Base-by-base conservation (phyloP, 1,140 invertebrate genomes). In the Mizuhopecten yessoensis region DNA sequence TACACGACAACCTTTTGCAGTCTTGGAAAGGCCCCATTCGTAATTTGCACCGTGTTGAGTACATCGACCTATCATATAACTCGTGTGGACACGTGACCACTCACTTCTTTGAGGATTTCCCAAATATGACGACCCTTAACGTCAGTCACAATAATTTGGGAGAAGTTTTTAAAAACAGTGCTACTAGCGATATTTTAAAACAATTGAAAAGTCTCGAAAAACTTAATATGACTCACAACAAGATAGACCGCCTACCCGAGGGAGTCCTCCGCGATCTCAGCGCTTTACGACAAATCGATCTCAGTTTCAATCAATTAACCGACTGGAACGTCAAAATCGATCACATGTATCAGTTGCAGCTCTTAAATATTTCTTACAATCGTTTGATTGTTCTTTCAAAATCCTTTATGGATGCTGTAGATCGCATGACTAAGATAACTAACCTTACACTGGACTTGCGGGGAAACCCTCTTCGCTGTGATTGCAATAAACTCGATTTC, bases 401-500 rank as follows among this genome's bases (percentile, higher is more conserved):
- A 29, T 29, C n/a, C 1, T 75, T 75, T 75, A 75, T 34, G 86
- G 49, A 89, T n/a, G 29, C 45, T 13, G 42, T 33, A 89, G 90
- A 17, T 39, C 39, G 7, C 90, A 90, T 87, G 20, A n/a, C 39
- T 15, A 75, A 42, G 13, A 57, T 34, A 10, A 89, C 36, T 13
- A n/a, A n/a, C 0, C 39, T 91, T 88, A 20, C 87, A 15, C 39
- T 90, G 13, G 89, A 93, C 36, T 33, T 93, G 9, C 29, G 45
- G 36, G 42, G 57, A 33, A 93, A 93, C 34, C 36, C 45, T 15
- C 45, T 93, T 2, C 20, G 20, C n/a, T 87, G 39, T 33, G 34
- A n/a, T 23, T 93, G 92, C 91, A 45, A 87, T 34, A 23, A 34
- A 13, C 34, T 29, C 34, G 39, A 57, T 0, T 93, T 90, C 87